Evolutionary conservation across 2,113 vertebrate genomes (phyloP).

Genomic region (Plecturocebus donacophilus): DNA sequence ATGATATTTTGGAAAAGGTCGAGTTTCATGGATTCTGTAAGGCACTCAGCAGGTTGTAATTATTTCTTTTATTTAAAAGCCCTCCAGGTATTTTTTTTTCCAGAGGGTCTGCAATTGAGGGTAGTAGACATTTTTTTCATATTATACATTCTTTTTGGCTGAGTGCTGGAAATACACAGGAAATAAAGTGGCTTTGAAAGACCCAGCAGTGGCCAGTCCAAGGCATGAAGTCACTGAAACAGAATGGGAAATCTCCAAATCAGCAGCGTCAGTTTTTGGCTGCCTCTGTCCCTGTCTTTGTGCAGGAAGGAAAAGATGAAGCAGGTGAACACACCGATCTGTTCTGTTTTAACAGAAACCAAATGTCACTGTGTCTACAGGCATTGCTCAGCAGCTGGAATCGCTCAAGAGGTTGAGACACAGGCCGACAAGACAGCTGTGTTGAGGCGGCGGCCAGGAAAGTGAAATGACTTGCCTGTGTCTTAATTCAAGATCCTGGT

Average conservation of each 20-base stretch:
- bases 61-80: slow-evolving; percentile 81
- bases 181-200: slow-evolving; percentile 79
- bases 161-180: slow-evolving; percentile 74
- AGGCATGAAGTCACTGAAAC: slow-evolving; percentile 66
- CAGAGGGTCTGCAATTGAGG: slow-evolving; percentile 71
- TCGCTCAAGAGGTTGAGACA: slow-evolving; percentile 38
- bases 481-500: slow-evolving; percentile 50
- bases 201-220: slow-evolving; percentile 26
- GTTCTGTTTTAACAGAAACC: slow-evolving; percentile 65
- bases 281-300: background rate
- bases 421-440: slow-evolving; percentile 57
- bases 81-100: slow-evolving; percentile 68
- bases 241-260: slow-evolving; percentile 54
- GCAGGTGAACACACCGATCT: slow-evolving; percentile 65
- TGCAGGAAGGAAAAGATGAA: slow-evolving; percentile 52
- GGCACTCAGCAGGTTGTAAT: slow-evolving; percentile 77
- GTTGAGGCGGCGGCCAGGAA: slow-evolving; percentile 63
- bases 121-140: slow-evolving; percentile 80
- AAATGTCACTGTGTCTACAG: slow-evolving; percentile 31
- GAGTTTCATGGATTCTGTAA: slow-evolving; percentile 74
- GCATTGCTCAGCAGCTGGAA: slow-evolving; percentile 33
- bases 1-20: slow-evolving; percentile 80
- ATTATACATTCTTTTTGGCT: slow-evolving; percentile 79
- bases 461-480: slow-evolving; percentile 53
- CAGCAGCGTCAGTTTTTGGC: slow-evolving; percentile 37